Conservation (phyloP, 2,797 vertebrate genomes). For the Sebastes vulpes region DNA sequence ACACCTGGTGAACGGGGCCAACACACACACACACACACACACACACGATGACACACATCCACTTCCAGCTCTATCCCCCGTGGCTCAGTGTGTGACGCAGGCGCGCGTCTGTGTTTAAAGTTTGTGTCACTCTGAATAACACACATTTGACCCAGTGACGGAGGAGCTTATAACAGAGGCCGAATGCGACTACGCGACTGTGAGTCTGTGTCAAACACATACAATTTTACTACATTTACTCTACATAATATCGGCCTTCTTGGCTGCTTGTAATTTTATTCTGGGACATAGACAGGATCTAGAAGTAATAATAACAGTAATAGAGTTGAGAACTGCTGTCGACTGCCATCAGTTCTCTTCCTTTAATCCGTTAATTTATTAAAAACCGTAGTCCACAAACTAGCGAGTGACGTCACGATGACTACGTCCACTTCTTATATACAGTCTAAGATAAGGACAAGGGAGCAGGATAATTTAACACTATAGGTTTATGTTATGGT, state of each 20-base stretch:
- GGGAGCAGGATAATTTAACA: not conserved
- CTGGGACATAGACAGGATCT: not conserved
- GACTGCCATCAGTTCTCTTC: not conserved
- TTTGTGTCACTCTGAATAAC: conserved; percentile 23
- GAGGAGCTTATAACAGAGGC: not conserved
- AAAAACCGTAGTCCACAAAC: too few species aligned
- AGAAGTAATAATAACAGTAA: not conserved
- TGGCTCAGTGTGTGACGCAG: conserved; percentile 43
- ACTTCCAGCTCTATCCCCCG: conserved; percentile 21
- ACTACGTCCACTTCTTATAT: too few species aligned
- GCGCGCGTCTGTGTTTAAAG: conserved; percentile 16
- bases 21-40: conserved; percentile 34
- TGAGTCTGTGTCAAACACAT: not conserved
- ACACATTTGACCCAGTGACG: conserved; percentile 27
- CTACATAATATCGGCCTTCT: too few species aligned
- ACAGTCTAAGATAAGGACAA: not conserved
- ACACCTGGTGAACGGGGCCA: conserved; percentile 70
- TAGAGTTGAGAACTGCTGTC: not conserved
- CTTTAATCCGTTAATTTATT: not conserved
- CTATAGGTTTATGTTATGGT: not conserved
- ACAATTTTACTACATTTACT: not conserved
- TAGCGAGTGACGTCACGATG: too few species aligned
- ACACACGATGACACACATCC: conserved; percentile 52
- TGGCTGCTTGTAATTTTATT: not conserved
- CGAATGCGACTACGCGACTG: not conserved